Evolutionary conservation across 1,140 invertebrate species (phyloP).

Genomic region (Leptinotarsa lineolata): DNA sequence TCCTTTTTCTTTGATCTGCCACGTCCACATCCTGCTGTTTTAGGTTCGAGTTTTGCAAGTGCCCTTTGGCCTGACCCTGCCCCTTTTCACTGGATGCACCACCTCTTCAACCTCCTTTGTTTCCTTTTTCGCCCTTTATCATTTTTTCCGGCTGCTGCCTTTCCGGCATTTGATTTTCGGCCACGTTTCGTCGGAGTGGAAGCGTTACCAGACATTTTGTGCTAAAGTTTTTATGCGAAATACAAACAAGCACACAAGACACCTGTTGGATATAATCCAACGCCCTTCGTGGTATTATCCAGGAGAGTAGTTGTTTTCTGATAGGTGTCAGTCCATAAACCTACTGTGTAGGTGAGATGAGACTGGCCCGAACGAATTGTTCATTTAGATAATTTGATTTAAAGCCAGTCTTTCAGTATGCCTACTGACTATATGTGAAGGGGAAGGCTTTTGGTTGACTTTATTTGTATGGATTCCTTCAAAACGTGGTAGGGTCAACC

Average conservation of each 20-base stretch:
- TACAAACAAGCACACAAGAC: not conserved
- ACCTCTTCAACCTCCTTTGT: conserved; percentile 40
- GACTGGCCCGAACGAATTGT: too few species aligned
- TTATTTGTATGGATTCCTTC: too few species aligned
- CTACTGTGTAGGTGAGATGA: too few species aligned
- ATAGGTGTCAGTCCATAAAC: too few species aligned
- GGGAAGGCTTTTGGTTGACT: too few species aligned
- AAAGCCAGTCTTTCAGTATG: too few species aligned
- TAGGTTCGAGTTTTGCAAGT: conserved; percentile 44
- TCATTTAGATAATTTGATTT: too few species aligned
- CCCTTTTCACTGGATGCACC: conserved; percentile 44
- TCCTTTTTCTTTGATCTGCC: conserved; percentile 48
- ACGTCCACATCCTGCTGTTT: conserved; percentile 37
- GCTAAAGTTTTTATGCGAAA: not conserved
- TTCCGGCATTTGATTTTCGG: conserved; percentile 42
- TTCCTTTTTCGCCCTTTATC: conserved; percentile 38
- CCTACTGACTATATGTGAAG: too few species aligned
- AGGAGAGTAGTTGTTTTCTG: too few species aligned
- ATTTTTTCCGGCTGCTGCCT: conserved; percentile 33
- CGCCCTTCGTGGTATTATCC: too few species aligned
- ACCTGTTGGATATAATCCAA: too few species aligned
- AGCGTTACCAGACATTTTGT: conserved; percentile 47
- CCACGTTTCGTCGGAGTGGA: conserved; percentile 42
- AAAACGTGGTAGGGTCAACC: too few species aligned
- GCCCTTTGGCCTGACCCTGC: conserved; percentile 49